Base-by-base conservation (phyloP, 2,888 invertebrate species). In the Allophyes oxyacanthae region DNA sequence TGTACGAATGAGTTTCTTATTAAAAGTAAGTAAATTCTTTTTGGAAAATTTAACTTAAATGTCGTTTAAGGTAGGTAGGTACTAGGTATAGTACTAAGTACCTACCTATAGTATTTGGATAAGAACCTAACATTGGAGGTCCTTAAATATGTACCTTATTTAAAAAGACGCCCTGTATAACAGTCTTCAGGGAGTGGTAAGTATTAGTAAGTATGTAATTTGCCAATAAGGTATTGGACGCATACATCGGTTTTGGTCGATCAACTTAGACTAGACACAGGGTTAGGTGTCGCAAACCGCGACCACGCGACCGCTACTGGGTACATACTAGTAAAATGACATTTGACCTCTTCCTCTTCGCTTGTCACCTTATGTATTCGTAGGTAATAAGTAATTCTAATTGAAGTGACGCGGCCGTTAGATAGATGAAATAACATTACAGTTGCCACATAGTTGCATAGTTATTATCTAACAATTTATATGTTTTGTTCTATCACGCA, bases 331-430 rank as follows among this genome's bases (percentile, higher is more conserved):
- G n/a, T 26, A 34, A 11, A 5, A 30, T 15, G 71, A 71, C 45
- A 65, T 58, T 50, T 66, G 54, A 62, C 61, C 72, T 51, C 58
- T 46, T 48, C 45, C 55, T 48, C 48, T 42, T 59, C 11, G 40
- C 20, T 53, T 49, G 48, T 49, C 37, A 30, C 40, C 6, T 10
- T 33, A 48, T 48, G 14, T 46, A 28, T 33, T 48, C 51, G 7
- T 13, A 37, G 5, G 36, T 15, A 5, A 11, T 28, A 20, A 45
- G n/a, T 44, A 6, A 61, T 44, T 8, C n/a, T 26, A 36, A 44
- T 33, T 40, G 0, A 30, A 37, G 8, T 14, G 1, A 20, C 0
- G 15, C 13, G 13, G 13, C n/a, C n/a, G n/a, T 34, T 7, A 14
- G 4, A 26, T 15, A 32, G 20, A 52, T 54, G 32, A 2, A 11